Evolutionary conservation across 2,113 vertebrate genomes (phyloP).

Genomic region (Cyprinodon tularosa): DNA sequence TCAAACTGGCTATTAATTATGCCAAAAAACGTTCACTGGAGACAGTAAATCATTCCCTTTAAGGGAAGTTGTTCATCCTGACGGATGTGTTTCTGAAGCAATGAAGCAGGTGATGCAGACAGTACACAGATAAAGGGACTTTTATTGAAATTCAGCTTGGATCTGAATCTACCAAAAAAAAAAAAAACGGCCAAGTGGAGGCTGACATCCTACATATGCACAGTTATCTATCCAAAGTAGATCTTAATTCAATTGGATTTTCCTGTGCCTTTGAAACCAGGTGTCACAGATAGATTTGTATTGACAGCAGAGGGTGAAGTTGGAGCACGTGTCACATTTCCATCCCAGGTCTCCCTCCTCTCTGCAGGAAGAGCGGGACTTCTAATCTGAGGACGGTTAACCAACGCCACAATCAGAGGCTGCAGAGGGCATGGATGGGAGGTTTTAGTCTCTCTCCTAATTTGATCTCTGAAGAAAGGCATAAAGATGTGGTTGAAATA

Average conservation of each 20-base stretch:
- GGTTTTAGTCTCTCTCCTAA: not conserved
- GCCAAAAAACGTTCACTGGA: slow-evolving; percentile 18
- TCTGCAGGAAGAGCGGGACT: slow-evolving; percentile 51
- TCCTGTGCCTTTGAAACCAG: not conserved
- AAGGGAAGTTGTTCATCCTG: not conserved
- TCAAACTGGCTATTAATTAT: slow-evolving; percentile 2
- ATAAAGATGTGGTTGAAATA: slow-evolving; percentile 14
- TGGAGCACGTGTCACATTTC: slow-evolving; percentile 56
- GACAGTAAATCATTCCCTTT: slow-evolving; percentile 9
- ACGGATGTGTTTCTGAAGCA: slow-evolving; percentile 20
- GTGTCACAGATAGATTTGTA: slow-evolving; percentile 36
- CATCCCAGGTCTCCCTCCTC: slow-evolving; percentile 51
- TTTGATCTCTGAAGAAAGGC: not conserved
- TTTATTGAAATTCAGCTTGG: slow-evolving; percentile 6
- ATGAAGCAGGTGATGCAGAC: slow-evolving; percentile 33
- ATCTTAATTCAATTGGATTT: slow-evolving; percentile 7
- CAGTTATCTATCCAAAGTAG: not conserved
- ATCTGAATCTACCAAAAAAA: not conserved
- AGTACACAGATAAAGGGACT: slow-evolving; percentile 15
- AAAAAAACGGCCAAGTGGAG: slow-evolving; percentile 2
- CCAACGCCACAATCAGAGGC: slow-evolving; percentile 14
- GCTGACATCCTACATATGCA: not conserved
- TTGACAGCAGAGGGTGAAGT: slow-evolving; percentile 28
- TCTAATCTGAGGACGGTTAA: slow-evolving; percentile 59
- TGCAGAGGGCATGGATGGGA: not conserved